These are phyloP conservation scores for Hestina assimilis DNA, from an alignment of 1,140 invertebrate genomes.

Conservation along the genomic window DNA sequence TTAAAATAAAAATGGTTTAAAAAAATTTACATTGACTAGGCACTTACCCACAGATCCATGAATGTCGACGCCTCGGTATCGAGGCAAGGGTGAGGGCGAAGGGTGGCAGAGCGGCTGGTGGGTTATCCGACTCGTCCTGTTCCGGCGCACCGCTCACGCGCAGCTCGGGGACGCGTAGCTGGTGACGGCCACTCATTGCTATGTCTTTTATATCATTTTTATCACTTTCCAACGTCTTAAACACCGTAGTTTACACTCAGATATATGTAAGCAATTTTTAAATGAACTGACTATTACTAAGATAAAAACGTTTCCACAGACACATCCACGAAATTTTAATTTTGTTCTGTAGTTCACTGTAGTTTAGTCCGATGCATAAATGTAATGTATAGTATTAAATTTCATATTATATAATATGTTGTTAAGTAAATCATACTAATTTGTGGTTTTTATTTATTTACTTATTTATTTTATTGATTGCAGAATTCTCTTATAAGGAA, in stretches of 20 bases:
- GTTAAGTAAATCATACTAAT: no score
- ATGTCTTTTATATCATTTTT: slow-evolving; percentile 26
- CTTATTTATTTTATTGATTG: no score
- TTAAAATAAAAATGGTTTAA: no score
- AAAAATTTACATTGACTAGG: neutral
- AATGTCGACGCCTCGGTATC: slow-evolving; percentile 65
- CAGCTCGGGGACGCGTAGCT: slow-evolving; percentile 66
- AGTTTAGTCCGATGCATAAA: slow-evolving; percentile 11
- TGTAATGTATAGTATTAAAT: slow-evolving; percentile 42
- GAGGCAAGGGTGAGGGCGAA: slow-evolving; percentile 63
- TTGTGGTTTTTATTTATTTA: no score
- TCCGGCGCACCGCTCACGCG: slow-evolving; percentile 59
- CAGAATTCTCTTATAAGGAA: no score
- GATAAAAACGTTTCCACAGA: no score
- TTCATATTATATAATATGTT: neutral
- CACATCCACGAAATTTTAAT: neutral
- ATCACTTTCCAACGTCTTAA: neutral
- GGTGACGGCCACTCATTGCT: slow-evolving; percentile 62
- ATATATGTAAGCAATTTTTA: neutral
- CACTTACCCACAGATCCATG: slow-evolving; percentile 72
- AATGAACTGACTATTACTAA: no score
- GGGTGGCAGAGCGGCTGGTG: slow-evolving; percentile 56
- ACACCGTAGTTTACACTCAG: neutral
- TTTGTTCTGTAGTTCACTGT: no score
- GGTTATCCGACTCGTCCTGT: slow-evolving; percentile 52